phyloP scores from a whole-genome alignment of 1,140 invertebrate genomes.

The Macrotrachela quadricornifera region DNA sequence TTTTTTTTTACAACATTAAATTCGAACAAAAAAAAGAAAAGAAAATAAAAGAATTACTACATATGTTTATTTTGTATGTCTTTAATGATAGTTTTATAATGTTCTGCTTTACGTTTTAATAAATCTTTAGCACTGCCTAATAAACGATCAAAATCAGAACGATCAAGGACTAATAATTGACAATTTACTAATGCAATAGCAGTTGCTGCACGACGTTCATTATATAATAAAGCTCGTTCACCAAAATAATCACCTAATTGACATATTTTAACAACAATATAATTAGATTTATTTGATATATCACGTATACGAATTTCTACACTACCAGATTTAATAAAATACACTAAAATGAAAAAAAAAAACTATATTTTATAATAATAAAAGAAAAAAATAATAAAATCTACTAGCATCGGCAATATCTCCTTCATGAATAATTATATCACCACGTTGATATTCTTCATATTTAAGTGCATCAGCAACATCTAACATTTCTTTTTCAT shows the following conservation, averaged over 20 bases:
- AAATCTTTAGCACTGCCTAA: too few species aligned
- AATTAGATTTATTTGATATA: neutral
- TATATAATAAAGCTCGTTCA: constrained; percentile 77
- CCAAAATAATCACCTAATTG: constrained; percentile 52
- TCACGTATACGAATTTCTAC: constrained; percentile 27
- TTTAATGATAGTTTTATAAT: too few species aligned
- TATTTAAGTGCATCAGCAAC: constrained; percentile 73
- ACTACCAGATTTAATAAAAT: constrained; percentile 81
- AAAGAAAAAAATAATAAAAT: too few species aligned
- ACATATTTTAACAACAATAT: too few species aligned
- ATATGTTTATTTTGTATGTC: too few species aligned
- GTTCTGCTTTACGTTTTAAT: too few species aligned
- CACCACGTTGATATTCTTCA: constrained; percentile 47
- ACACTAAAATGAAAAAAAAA: too few species aligned
- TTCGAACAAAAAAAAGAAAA: too few species aligned
- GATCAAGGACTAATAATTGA: constrained; percentile 39
- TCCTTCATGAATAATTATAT: constrained; percentile 67
- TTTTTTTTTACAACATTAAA: too few species aligned
- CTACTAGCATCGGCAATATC: constrained; percentile 63
- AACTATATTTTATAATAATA: too few species aligned
- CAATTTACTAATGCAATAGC: constrained; percentile 43
- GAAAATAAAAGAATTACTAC: too few species aligned
- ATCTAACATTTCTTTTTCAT: constrained; percentile 62
- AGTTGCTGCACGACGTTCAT: constrained; percentile 71
- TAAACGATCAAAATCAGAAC: constrained; percentile 18